These are phyloP conservation scores for Clusia tigrina DNA, from an alignment of 2,888 invertebrate genomes.

Conservation along the genomic window DNA sequence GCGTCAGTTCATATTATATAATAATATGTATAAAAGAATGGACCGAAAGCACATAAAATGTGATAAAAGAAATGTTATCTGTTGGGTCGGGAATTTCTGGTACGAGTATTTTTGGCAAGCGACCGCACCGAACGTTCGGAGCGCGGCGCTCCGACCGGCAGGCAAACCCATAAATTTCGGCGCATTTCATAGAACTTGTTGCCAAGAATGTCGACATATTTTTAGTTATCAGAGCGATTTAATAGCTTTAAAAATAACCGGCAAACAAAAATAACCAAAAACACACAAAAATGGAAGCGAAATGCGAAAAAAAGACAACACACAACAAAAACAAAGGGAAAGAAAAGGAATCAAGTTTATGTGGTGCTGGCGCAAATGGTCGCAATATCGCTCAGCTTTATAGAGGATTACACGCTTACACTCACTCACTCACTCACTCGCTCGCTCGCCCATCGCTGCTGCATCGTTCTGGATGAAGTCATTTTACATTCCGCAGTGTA, in stretches of 20 bases:
- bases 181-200: neutral
- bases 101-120: neutral
- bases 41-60: neutral
- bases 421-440: neutral
- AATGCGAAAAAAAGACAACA: too few species aligned
- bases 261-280: too few species aligned
- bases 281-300: too few species aligned
- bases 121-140: too few species aligned
- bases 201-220: constrained; percentile 8
- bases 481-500: too few species aligned
- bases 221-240: constrained; percentile 4
- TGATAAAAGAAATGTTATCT: constrained; percentile 2
- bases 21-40: neutral
- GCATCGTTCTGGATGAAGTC: too few species aligned
- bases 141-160: too few species aligned
- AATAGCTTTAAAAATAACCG: neutral
- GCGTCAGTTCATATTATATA: neutral
- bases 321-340: too few species aligned
- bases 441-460: too few species aligned
- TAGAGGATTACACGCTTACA: neutral
- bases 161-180: neutral
- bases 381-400: neutral
- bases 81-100: neutral
- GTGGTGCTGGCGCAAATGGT: too few species aligned
- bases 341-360: too few species aligned